A percentile compares a stretch with the other conserved stretches of the same genome.
These are phyloP conservation scores for Ptiloglossa arizonensis DNA, from an alignment of 1,140 invertebrate genomes.

Conservation along the genomic window DNA sequence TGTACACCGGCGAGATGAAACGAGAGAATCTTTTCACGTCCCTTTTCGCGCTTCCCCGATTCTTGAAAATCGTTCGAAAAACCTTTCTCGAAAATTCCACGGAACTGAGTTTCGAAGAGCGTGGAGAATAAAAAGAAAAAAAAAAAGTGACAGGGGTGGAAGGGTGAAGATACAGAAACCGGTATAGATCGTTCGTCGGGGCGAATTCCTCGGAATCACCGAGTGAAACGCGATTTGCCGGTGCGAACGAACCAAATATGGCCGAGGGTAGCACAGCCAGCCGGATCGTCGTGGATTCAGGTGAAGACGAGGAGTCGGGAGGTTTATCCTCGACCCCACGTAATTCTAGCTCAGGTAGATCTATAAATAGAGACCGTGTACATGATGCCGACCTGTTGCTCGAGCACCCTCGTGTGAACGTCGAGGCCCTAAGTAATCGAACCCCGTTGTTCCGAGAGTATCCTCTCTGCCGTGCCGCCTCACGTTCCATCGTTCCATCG, in stretches of 20 bases:
- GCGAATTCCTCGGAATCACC: slow-evolving; percentile 50
- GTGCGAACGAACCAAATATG: slow-evolving; percentile 54
- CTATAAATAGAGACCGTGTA: slow-evolving; percentile 76
- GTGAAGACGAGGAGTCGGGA: slow-evolving; percentile 64
- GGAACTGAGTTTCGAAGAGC: background rate
- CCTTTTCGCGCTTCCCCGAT: too few relatives aligned
- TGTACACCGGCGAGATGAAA: too few relatives aligned
- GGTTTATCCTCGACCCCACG: slow-evolving; percentile 60
- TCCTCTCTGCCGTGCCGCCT: slow-evolving; percentile 51
- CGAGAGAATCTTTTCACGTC: too few relatives aligned
- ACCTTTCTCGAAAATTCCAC: background rate
- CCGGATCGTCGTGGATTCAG: slow-evolving; percentile 21
- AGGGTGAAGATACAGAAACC: background rate
- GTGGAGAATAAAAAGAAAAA: too few relatives aligned
- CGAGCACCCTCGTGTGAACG: slow-evolving; percentile 75
- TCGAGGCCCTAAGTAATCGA: slow-evolving; percentile 76
- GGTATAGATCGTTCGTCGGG: slow-evolving; percentile 17
- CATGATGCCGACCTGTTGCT: slow-evolving; percentile 78
- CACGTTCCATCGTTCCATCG: slow-evolving; percentile 58
- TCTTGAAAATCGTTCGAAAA: background rate
- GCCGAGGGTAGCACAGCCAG: slow-evolving; percentile 24
- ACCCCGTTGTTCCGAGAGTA: slow-evolving; percentile 71
- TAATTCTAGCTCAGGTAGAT: slow-evolving; percentile 75
- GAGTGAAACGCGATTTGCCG: slow-evolving; percentile 53
- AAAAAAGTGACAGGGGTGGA: background rate